Base-by-base conservation (phyloP, 2,113 vertebrate species). In the Hippocampus abdominalis region DNA sequence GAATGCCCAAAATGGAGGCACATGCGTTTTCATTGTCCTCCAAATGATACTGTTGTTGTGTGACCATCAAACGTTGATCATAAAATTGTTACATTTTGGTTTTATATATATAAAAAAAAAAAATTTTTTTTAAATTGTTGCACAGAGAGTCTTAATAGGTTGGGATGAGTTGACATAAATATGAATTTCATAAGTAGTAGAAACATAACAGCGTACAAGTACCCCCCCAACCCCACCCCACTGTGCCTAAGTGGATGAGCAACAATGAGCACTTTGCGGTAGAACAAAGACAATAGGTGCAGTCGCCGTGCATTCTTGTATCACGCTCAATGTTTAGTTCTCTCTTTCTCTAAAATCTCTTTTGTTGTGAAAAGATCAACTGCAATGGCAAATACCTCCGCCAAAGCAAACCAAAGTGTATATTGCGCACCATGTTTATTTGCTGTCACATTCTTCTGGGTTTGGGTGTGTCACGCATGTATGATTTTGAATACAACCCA, bases 211-310 rank as follows among this genome's bases (percentile, higher is more conserved):
- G 25, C 21, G 29, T 54, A 27, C 13, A 25, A 48, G n/a, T 48
- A 13, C 36, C n/a, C n/a, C n/a, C n/a, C n/a, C n/a, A n/a, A n/a
- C n/a, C n/a, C n/a, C n/a, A 48, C 13, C 44, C 64, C 64, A 29
- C n/a, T 46, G 64, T 48, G 42, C 25, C 18, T n/a, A 66, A 51
- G 16, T 66, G 46, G 64, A 66, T 66, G 51, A 66, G 46, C 16
- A 9, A 51, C 64, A 66, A 51, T 27, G 27, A 53, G 64, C 27
- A 8, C 46, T 51, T 23, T 48, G 64, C 27, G 44, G 23, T 51
- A 46, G 64, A 36, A 32, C 25, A 48, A 66, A 66, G 40, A 66
- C 64, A 66, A 66, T 66, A 27, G 23, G 44, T 44, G 32, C 23
- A 29, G 21, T 66, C 27, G 9, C 25, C 25, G 27, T 1, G 64